phyloP scores from a whole-genome alignment of 2,113 vertebrate species.

The Vireo altiloquus region DNA sequence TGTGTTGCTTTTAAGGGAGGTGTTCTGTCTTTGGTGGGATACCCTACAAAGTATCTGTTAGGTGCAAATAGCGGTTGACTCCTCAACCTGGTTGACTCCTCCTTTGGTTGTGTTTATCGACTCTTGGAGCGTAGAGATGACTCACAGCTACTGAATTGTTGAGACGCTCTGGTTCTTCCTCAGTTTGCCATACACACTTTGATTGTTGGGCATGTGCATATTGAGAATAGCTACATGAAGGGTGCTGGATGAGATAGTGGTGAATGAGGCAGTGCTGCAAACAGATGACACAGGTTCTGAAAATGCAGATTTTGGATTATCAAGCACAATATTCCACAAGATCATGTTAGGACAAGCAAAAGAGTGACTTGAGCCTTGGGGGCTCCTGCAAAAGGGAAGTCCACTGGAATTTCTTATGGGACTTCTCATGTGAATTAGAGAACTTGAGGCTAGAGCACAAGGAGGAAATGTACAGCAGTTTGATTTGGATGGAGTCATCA shows the following conservation, averaged over 20 bases:
- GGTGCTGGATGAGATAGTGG: background rate
- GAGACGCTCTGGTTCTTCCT: background rate
- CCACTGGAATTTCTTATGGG: background rate
- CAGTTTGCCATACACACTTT: background rate
- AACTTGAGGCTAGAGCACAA: background rate
- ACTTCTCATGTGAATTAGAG: background rate
- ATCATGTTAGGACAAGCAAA: background rate
- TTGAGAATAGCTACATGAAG: background rate
- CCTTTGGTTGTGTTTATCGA: background rate
- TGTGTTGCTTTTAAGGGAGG: background rate
- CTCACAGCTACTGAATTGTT: background rate
- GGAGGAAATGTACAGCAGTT: background rate
- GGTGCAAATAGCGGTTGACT: rapidly evolving
- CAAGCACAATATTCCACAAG: background rate
- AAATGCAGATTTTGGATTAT: background rate
- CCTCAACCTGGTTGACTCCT: background rate
- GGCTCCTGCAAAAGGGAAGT: background rate
- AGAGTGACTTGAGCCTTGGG: background rate
- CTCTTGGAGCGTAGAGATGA: background rate
- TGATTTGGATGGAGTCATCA: background rate
- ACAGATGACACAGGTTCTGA: background rate
- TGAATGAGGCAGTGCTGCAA: background rate
- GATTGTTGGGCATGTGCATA: background rate
- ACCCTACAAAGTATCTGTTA: background rate
- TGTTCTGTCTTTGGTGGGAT: background rate